Evolutionary conservation across 2,888 invertebrate species (phyloP).

Genomic region (Melikaiella ostensackeni): DNA sequence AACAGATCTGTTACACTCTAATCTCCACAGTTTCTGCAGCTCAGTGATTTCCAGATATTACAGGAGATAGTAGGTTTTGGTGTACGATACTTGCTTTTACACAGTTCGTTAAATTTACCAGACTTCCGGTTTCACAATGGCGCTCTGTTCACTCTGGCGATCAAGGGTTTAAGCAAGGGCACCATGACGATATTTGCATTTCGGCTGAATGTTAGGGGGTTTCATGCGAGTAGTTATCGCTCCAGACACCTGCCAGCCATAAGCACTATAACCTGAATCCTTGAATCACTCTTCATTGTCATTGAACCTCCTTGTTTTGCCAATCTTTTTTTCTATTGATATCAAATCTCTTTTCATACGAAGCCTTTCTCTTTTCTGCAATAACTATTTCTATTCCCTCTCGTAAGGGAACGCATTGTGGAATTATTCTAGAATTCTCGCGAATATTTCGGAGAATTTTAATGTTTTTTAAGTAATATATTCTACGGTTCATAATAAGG

Average conservation of each 20-base stretch:
- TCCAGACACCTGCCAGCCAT: slow-evolving; percentile 32
- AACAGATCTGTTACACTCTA: slow-evolving; percentile 12
- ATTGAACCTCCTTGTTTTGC: slow-evolving; percentile 21
- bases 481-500: too few relatives aligned
- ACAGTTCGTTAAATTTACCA: slow-evolving; percentile 39
- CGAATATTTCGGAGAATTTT: background rate
- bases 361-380: background rate
- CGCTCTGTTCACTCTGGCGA: slow-evolving; percentile 35
- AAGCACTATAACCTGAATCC: slow-evolving; percentile 3
- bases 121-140: slow-evolving; percentile 40
- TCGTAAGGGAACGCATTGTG: background rate
- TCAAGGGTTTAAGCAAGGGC: slow-evolving; percentile 22
- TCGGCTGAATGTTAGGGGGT: slow-evolving; percentile 11
- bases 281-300: slow-evolving; percentile 32
- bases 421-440: background rate
- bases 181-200: slow-evolving; percentile 38
- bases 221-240: slow-evolving; percentile 31
- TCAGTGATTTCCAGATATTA: slow-evolving; percentile 30
- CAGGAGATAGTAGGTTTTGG: slow-evolving; percentile 13
- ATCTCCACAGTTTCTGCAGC: slow-evolving; percentile 29
- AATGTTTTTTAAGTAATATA: background rate
- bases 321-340: slow-evolving; percentile 7
- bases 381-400: background rate
- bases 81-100: slow-evolving; percentile 30
- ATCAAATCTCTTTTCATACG: slow-evolving; percentile 7